phyloP scores from a whole-genome alignment of 2,888 invertebrate species.

The Darwinula stevensoni region DNA sequence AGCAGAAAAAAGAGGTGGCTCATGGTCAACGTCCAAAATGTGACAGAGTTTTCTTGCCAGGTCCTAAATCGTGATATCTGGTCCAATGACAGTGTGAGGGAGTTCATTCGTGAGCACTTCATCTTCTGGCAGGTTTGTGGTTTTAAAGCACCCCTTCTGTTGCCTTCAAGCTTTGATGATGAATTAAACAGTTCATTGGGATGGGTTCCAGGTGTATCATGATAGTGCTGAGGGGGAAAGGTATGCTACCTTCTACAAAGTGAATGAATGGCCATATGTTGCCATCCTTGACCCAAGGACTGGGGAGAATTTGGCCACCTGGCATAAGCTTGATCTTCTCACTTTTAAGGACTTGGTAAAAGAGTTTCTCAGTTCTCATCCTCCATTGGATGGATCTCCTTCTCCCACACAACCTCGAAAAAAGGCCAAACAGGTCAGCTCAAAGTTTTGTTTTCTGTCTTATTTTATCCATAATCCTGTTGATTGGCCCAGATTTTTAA shows the following conservation, averaged over 20 bases:
- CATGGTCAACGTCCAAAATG: constrained; percentile 35
- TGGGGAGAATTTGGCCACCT: constrained; percentile 25
- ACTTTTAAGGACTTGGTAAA: constrained; percentile 17
- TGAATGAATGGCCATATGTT: constrained; percentile 27
- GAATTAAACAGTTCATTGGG: constrained; percentile 4
- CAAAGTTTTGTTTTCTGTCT: no score
- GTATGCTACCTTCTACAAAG: constrained; percentile 31
- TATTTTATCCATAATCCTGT: no score
- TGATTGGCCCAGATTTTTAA: no score
- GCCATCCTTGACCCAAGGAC: constrained; percentile 34
- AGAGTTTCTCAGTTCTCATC: constrained; percentile 16
- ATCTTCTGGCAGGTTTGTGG: constrained; percentile 35
- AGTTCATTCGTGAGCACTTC: constrained; percentile 29
- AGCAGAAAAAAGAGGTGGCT: constrained; percentile 28
- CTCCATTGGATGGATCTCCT: constrained; percentile 13
- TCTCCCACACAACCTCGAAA: constrained; percentile 4
- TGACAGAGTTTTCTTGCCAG: constrained; percentile 34
- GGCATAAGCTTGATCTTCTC: constrained; percentile 16
- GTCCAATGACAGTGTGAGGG: constrained; percentile 27
- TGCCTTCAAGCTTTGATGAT: constrained; percentile 3
- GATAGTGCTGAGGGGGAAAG: constrained; percentile 27
- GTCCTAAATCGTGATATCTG: constrained; percentile 37
- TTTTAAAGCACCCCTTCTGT: no score
- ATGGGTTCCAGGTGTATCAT: constrained; percentile 19
- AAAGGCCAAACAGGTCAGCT: no score